A percentile compares a stretch with the other conserved stretches of the same genome.
phyloP scores from a whole-genome alignment of 2,888 invertebrate species.

The Eupithecia inturbata region DNA sequence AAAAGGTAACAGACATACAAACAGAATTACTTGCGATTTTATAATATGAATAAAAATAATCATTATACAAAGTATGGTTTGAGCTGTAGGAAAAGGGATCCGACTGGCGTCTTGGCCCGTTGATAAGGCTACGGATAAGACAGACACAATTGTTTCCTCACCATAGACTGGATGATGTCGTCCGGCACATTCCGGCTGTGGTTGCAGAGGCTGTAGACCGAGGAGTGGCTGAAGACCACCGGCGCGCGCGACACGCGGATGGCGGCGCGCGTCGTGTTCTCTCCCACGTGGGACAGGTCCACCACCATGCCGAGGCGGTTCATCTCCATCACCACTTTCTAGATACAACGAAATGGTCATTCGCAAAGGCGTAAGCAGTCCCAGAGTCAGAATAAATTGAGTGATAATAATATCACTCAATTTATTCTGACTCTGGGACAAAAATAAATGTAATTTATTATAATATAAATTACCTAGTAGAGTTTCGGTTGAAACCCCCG shows the following conservation, averaged over 20 bases:
- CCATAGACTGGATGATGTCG: conserved; percentile 84
- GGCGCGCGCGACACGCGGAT: conserved; percentile 87
- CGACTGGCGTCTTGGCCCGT: too few relatives aligned
- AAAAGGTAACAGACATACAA: too few relatives aligned
- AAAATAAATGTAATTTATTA: too few relatives aligned
- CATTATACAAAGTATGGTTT: too few relatives aligned
- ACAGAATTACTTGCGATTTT: too few relatives aligned
- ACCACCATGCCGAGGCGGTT: conserved; percentile 91
- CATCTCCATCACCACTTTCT: conserved; percentile 90
- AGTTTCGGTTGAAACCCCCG: not conserved
- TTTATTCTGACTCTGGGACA: too few relatives aligned
- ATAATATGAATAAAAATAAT: too few relatives aligned
- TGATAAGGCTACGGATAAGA: too few relatives aligned
- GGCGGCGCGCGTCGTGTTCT: conserved; percentile 87
- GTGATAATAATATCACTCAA: too few relatives aligned
- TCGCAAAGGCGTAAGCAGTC: not conserved
- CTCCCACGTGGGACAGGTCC: conserved; percentile 89
- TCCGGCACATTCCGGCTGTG: conserved; percentile 89
- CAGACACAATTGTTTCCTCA: conserved; percentile 52
- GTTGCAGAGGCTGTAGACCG: conserved; percentile 88
- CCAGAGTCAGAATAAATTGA: not conserved
- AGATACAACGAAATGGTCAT: conserved; percentile 48
- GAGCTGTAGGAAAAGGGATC: too few relatives aligned
- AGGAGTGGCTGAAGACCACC: conserved; percentile 90
- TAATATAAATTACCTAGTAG: too few relatives aligned